Conservation (phyloP, 2,797 vertebrate species). For the Cuculus canorus region DNA sequence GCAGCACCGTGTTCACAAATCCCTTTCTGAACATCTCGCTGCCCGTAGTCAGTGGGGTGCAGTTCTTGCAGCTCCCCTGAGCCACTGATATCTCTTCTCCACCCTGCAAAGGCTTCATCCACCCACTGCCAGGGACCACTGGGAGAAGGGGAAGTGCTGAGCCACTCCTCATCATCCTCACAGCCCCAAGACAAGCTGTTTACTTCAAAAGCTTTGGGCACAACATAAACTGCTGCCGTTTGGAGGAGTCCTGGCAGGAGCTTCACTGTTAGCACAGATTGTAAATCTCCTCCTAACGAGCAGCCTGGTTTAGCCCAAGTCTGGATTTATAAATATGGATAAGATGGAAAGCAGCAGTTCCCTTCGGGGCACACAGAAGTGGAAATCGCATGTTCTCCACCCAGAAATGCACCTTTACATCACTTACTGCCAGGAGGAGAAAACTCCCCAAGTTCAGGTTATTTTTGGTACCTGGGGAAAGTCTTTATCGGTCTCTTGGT, state of each 20-base stretch:
- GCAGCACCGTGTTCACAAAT: fast-evolving
- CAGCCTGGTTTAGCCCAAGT: background rate
- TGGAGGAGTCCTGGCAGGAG: background rate
- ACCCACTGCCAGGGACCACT: background rate
- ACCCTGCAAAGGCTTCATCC: background rate
- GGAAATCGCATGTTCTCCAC: background rate
- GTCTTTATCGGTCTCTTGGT: fast-evolving
- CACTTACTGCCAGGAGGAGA: background rate
- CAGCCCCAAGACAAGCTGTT: background rate
- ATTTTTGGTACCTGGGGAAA: background rate
- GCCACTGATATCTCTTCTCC: background rate
- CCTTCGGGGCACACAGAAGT: background rate
- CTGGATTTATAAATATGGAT: slow-evolving; percentile 10
- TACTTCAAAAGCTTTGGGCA: background rate
- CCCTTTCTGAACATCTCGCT: background rate
- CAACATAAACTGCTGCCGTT: background rate
- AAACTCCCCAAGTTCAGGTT: background rate
- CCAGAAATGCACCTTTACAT: background rate
- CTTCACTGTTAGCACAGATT: background rate
- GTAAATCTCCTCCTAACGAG: slow-evolving; percentile 12
- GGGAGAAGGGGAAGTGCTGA: background rate
- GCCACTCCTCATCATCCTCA: background rate
- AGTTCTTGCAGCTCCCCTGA: background rate
- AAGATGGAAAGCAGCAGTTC: background rate
- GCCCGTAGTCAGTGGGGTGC: background rate